Conservation (phyloP, 2,113 vertebrate species). For the Lophura nycthemera region DNA sequence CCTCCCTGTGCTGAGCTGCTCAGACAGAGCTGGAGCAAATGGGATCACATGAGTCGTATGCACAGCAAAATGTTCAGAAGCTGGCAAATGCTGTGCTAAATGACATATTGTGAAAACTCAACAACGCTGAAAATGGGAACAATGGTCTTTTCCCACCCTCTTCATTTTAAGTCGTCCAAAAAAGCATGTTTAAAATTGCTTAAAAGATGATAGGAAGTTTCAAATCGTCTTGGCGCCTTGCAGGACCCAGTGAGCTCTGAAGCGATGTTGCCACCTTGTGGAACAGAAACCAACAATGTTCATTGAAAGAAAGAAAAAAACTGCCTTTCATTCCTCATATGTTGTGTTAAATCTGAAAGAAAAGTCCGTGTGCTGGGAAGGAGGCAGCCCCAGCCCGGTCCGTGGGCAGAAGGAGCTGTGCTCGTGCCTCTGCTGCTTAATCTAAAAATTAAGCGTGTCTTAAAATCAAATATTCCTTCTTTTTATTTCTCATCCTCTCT, state of each 20-base stretch:
- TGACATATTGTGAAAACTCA: neutral
- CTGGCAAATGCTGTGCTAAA: neutral
- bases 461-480: neutral
- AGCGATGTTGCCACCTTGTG: constrained; percentile 80
- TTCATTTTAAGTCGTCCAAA: neutral
- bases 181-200: neutral
- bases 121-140: neutral
- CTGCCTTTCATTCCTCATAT: neutral
- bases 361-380: neutral
- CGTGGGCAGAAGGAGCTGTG: accelerated
- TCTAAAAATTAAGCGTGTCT: neutral
- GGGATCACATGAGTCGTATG: neutral
- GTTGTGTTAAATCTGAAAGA: neutral
- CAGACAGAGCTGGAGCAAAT: neutral
- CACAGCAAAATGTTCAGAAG: neutral
- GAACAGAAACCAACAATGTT: neutral
- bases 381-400: neutral
- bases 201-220: neutral
- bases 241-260: constrained; percentile 30
- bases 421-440: neutral
- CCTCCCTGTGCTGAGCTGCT: neutral
- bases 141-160: neutral
- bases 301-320: neutral
- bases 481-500: neutral
- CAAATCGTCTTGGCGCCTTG: accelerated